A percentile compares a stretch with the other conserved stretches of the same genome.
Conservation (phyloP, 1,140 invertebrate genomes). For the Pteromalus puparum region DNA sequence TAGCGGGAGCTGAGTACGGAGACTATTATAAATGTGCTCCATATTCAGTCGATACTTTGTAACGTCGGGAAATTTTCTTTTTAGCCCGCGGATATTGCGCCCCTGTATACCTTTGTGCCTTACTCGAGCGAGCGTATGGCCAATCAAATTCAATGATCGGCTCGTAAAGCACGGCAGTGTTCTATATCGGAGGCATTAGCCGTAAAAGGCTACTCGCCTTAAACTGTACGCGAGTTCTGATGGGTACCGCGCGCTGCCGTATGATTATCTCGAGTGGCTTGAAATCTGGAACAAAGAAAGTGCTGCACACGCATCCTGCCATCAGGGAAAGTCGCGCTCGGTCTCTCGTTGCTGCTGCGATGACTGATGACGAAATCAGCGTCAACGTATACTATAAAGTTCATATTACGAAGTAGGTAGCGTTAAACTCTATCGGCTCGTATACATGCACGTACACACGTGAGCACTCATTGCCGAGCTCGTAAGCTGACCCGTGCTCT, state of each 20-base stretch:
- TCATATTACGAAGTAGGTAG: background rate
- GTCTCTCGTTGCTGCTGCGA: too few species aligned
- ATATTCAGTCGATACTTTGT: background rate
- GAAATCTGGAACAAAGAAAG: conserved; percentile 36
- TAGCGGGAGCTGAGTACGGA: too few species aligned
- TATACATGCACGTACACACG: too few species aligned
- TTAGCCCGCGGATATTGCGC: too few species aligned
- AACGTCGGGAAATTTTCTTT: background rate
- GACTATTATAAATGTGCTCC: background rate
- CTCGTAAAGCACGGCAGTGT: background rate
- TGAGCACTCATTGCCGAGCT: background rate
- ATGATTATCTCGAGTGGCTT: background rate
- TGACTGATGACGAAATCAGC: conserved; percentile 3
- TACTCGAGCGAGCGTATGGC: background rate
- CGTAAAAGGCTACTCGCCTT: background rate
- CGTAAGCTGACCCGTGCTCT: too few species aligned
- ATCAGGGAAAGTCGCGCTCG: background rate
- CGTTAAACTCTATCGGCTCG: too few species aligned
- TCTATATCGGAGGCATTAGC: background rate
- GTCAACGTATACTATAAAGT: background rate
- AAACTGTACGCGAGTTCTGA: too few species aligned
- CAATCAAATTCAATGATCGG: background rate
- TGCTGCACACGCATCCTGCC: background rate
- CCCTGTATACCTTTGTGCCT: background rate
- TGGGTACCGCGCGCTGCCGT: background rate